Evolutionary conservation across 2,113 vertebrate species (phyloP), one percentile per base, ranked within the genome.

Genomic region (Grammomys surdaster): DNA sequence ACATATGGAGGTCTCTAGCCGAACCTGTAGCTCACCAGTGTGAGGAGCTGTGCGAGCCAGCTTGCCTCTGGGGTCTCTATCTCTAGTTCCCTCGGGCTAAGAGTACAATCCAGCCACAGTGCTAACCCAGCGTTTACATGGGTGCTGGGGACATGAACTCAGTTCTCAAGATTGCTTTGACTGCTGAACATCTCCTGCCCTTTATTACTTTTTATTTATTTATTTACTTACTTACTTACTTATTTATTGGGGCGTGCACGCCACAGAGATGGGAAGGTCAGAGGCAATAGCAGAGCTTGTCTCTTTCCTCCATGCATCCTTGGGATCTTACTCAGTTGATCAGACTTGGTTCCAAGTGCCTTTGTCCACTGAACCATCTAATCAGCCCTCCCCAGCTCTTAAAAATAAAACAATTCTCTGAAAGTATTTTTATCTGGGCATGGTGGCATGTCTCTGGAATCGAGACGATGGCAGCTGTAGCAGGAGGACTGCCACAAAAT

Each of bases 391-490:
- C 40, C 28, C 16, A 65, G 7, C 82, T 5, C 82, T 46, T 46
- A 86, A 86, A 82, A 46, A 46, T n/a, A 46, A 51, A 48, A 11
- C 10, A 48, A 48, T 11, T 46, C 31, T 33, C 40, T 65, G 73
- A 89, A 75, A 75, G 36, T 43, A 58, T 40, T 89, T 75, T 51
- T 36, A 86, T 31, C 9, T 48, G 28, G 63, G 31, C 63, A 67
- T 86, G 43, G 17, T 69, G 43, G 17, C 43, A 33, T 33, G 46
- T 86, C 17, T 19, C 63, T 24, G 10, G 22, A 69, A 87, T 51
- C 5, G 0, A 1, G 9, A 20, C 10, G 14, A 46, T 46, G 60
- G 40, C 36, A 3, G 28, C 63, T 51, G 31, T 22, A 1, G 8
- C 63, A 69, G 43, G 43, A 67, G 10, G 31, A 22, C 20, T 28